A percentile compares a stretch with the other conserved stretches of the same genome.
Evolutionary conservation across 1,140 invertebrate genomes (phyloP).

Genomic region (Megalopta genalis): DNA sequence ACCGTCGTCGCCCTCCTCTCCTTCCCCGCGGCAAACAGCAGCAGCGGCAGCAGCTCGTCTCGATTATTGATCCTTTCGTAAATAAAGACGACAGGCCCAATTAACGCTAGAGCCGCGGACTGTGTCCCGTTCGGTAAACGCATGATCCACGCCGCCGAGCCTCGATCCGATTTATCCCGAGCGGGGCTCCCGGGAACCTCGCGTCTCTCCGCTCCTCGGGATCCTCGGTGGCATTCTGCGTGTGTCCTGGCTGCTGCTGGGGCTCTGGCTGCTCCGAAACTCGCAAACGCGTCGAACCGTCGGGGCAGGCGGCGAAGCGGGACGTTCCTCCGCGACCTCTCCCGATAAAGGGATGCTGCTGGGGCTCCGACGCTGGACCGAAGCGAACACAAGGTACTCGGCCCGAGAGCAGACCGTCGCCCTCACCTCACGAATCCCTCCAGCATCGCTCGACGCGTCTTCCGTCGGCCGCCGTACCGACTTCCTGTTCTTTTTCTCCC

Average conservation of each 20-base stretch:
- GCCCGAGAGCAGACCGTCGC: conserved; percentile 34
- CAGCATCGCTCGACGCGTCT: conserved; percentile 41
- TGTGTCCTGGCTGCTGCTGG: no score
- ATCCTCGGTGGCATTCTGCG: conserved; percentile 28
- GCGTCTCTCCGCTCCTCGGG: conserved; percentile 11
- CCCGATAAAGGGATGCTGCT: conserved; percentile 34
- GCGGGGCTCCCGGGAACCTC: conserved; percentile 1
- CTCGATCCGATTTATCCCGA: conserved; percentile 37
- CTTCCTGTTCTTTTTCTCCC: conserved; percentile 40
- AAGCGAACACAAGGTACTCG: conserved; percentile 20
- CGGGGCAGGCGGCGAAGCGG: not conserved
- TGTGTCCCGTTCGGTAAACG: conserved; percentile 55
- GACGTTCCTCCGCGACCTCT: not conserved
- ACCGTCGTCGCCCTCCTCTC: conserved; percentile 6
- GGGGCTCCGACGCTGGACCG: conserved; percentile 8
- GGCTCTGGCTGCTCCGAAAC: no score
- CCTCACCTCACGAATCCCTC: conserved; percentile 54
- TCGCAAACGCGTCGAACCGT: conserved; percentile 7
- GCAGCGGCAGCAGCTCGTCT: conserved; percentile 40
- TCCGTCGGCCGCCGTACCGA: conserved; percentile 24
- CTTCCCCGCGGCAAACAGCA: not conserved
- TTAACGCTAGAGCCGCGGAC: conserved; percentile 52
- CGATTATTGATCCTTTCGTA: conserved; percentile 66
- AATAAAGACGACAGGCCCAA: conserved; percentile 62
- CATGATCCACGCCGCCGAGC: conserved; percentile 40